Base-by-base conservation (phyloP, 2,888 invertebrate species). In the Brachycybe producta region DNA sequence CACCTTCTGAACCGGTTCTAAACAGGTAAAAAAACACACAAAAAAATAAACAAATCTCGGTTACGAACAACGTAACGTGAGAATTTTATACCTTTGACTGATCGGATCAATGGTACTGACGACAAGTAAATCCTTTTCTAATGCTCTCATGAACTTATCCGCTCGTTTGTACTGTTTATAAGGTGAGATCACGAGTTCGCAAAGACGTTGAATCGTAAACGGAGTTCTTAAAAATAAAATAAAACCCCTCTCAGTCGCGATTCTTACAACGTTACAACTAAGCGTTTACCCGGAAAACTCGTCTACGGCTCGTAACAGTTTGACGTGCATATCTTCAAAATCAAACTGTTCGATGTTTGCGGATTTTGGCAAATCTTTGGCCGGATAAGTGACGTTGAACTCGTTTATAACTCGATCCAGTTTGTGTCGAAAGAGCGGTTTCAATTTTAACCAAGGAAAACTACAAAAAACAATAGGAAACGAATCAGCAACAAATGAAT, bases 141-240 rank as follows among this genome's bases (percentile, higher is more conserved):
- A 75, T 0, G 95, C 97, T 52, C 95, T 75, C 82, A 98, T 85
- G 65, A 85, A 97, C 67, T 97, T 97, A 65, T 95, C 97, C 54
- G 91, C 84, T 54, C 91, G 77, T 63, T 85, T 87, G 68, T 98
- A 98, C 65, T 97, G 92, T 65, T 87, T 88, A 21, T 82, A 77
- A 2, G 97, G 95, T 57, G 80, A 79, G 3, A 86, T 85, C 2
- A 98, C 71, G 26, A 98, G 73, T 68, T 98, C 97, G 68, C 94
- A 92, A 54, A 98, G 78, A 58, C 97, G 76, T 68, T 95, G 95
- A 56, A 95, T 83, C 17, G 95, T 95, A 64, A 95, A 95, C 0
- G 95, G 95, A 5, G 94, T 91, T 45, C 90, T 84, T 35, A 77
- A 28, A 34, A 35, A 2, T 15, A 19, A 39, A 61, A 88, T 87